Conservation (phyloP, 2,888 invertebrate genomes). For the Anthophora plumipes region DNA sequence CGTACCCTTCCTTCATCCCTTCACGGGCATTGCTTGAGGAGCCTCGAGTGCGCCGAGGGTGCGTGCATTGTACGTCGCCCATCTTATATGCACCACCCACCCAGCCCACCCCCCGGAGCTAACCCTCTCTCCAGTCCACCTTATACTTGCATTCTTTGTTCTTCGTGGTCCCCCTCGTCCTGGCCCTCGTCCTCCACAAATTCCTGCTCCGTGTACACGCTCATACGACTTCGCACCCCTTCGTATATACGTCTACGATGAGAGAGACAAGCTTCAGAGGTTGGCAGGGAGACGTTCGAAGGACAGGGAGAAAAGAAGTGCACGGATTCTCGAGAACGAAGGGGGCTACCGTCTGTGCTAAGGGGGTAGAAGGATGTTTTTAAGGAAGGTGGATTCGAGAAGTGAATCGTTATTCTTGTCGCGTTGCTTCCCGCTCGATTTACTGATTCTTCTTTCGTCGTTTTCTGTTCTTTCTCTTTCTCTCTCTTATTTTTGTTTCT, state of each 20-base stretch:
- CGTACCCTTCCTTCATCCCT: conserved; percentile 68
- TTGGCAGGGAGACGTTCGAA: conserved; percentile 56
- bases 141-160: conserved; percentile 84
- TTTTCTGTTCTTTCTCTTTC: neutral
- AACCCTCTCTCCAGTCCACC: conserved; percentile 78
- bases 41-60: conserved; percentile 83
- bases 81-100: conserved; percentile 84
- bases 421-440: conserved; percentile 40
- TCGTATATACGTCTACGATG: conserved; percentile 75
- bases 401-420: conserved; percentile 70
- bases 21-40: conserved; percentile 81
- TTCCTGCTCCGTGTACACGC: conserved; percentile 76
- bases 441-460: conserved; percentile 1
- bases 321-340: conserved; percentile 76
- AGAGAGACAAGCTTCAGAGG: conserved; percentile 64
- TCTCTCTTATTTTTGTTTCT: accelerated
- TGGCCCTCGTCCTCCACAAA: conserved; percentile 73
- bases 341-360: conserved; percentile 73
- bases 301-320: conserved; percentile 60
- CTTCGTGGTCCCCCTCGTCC: conserved; percentile 78
- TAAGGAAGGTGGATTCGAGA: conserved; percentile 78
- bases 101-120: conserved; percentile 72
- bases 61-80: conserved; percentile 83
- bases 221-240: conserved; percentile 83
- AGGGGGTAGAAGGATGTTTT: conserved; percentile 80